phyloP scores from a whole-genome alignment of 2,113 vertebrate genomes.

The Lophura nycthemera region DNA sequence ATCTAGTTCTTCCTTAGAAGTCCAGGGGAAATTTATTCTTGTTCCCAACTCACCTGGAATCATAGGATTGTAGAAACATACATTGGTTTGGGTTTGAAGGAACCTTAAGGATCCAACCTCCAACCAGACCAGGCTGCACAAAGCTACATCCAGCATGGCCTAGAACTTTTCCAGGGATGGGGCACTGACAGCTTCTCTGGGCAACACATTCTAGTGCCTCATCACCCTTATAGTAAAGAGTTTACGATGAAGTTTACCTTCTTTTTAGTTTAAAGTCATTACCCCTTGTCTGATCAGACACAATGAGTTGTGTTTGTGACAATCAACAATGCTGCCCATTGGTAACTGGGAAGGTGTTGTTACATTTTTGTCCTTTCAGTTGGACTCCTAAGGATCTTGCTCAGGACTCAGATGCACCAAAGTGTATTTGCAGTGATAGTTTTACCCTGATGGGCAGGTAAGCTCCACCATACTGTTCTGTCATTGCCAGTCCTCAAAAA shows the following conservation, averaged over 20 bases:
- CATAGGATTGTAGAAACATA: neutral
- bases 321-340: neutral
- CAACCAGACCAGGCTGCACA: neutral
- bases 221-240: neutral
- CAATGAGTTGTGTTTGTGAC: neutral
- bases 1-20: neutral
- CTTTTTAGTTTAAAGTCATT: neutral
- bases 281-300: neutral
- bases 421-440: neutral
- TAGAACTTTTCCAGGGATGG: neutral
- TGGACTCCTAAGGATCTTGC: neutral
- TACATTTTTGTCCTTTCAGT: neutral
- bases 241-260: neutral
- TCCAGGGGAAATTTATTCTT: neutral
- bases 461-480: neutral
- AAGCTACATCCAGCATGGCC: neutral
- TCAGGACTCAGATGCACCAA: neutral
- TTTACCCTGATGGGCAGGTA: neutral
- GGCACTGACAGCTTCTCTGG: neutral
- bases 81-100: neutral
- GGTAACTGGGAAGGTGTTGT: neutral
- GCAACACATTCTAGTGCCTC: neutral
- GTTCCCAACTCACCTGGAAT: neutral
- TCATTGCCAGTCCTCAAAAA: neutral
- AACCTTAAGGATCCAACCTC: neutral